A percentile compares a stretch with the other conserved stretches of the same genome.
These are phyloP conservation scores for Nasonia vitripennis DNA, from an alignment of 1,140 invertebrate species.

Conservation along the genomic window DNA sequence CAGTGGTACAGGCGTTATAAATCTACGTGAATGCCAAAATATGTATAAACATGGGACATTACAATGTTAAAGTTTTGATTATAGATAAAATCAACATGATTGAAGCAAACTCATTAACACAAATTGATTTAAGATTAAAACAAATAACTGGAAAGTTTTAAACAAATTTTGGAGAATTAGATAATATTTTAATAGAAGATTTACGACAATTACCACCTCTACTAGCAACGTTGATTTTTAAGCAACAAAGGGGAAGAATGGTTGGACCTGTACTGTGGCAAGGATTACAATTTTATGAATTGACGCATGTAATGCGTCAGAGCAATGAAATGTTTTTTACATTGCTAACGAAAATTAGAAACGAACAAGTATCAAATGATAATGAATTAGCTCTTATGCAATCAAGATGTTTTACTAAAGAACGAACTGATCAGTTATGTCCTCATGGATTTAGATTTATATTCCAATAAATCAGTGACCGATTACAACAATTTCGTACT, in stretches of 20 bases:
- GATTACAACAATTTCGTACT: constrained; percentile 56
- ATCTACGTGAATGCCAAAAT: no score
- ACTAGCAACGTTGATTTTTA: constrained; percentile 49
- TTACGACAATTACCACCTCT: constrained; percentile 58
- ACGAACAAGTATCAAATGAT: constrained; percentile 52
- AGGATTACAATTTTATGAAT: constrained; percentile 56
- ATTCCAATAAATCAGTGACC: constrained; percentile 50
- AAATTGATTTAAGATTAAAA: no score
- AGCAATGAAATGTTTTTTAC: constrained; percentile 59
- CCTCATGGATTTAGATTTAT: constrained; percentile 56
- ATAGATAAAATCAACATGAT: constrained; percentile 69
- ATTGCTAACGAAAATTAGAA: constrained; percentile 63
- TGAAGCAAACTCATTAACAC: constrained; percentile 54
- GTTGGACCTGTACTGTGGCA: constrained; percentile 52
- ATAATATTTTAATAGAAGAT: constrained; percentile 57
- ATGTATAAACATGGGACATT: no score
- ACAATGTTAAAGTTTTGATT: no score
- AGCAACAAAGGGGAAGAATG: constrained; percentile 30
- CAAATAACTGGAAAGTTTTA: no score
- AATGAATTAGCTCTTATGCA: constrained; percentile 53
- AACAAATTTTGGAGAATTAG: no score
- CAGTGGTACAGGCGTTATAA: no score
- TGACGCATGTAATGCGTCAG: constrained; percentile 59
- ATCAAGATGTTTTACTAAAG: constrained; percentile 55
- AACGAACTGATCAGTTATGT: constrained; percentile 47